Conservation (phyloP, 2,888 invertebrate genomes). For the Silvanus unidentatus region DNA sequence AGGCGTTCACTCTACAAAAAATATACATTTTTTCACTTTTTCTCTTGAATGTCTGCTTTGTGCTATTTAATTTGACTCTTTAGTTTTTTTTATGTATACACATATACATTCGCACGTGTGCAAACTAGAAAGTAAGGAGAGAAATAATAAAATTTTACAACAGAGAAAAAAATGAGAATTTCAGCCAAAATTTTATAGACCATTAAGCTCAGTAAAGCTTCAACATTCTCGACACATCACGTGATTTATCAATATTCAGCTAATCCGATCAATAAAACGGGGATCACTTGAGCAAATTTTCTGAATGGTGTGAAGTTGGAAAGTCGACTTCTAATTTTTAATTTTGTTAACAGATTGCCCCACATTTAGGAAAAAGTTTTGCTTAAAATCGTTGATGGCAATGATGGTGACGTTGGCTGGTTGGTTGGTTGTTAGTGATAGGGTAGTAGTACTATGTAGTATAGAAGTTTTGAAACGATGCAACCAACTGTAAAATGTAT, state of each 20-base stretch:
- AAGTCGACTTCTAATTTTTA: conserved; percentile 21
- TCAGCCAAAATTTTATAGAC: conserved; percentile 14
- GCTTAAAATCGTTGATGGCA: conserved; percentile 14
- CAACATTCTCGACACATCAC: conserved; percentile 13
- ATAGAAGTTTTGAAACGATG: conserved; percentile 16
- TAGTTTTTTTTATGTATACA: no score
- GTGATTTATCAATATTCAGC: conserved; percentile 28
- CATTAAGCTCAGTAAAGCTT: conserved; percentile 15
- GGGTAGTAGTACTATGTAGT: no score
- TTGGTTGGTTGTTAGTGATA: no score
- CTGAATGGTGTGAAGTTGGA: conserved; percentile 9
- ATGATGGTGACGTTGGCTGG: no score
- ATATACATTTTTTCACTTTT: no score
- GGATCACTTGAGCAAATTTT: conserved; percentile 18
- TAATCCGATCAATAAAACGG: conserved; percentile 20
- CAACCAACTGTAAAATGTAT: conserved; percentile 20
- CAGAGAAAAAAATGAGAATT: neutral
- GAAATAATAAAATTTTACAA: no score
- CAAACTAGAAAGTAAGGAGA: no score
- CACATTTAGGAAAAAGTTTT: conserved; percentile 1
- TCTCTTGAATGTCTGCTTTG: no score
- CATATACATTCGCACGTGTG: no score
- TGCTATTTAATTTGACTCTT: no score
- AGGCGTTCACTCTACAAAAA: no score
- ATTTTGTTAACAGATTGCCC: conserved; percentile 24